phyloP scores from a whole-genome alignment of 2,797 vertebrate species.

The Euphonia xanthogaster region DNA sequence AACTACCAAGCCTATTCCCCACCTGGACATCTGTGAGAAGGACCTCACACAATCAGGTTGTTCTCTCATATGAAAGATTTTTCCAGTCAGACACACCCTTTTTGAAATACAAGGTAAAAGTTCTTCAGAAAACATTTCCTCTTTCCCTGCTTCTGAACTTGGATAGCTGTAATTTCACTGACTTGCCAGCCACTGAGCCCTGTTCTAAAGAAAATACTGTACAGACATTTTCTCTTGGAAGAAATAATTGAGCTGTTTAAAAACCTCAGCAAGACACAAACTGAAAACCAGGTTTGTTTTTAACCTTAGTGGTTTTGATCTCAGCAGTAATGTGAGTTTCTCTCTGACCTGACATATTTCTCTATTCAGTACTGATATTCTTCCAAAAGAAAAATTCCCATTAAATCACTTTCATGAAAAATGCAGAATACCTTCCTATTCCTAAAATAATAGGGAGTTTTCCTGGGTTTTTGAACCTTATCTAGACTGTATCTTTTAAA shows the following conservation, averaged over 20 bases:
- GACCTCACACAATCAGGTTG: conserved; percentile 35
- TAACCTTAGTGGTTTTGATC: not conserved
- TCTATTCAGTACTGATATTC: not conserved
- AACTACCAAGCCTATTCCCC: conserved; percentile 18
- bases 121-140: conserved; percentile 6
- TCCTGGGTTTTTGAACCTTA: not conserved
- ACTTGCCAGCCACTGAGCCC: not conserved
- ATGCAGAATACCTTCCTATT: not conserved
- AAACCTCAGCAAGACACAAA: not conserved
- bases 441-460: not conserved
- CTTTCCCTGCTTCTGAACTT: not conserved
- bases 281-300: not conserved
- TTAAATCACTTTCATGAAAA: not conserved
- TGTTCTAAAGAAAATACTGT: not conserved
- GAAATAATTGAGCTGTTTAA: not conserved
- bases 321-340: not conserved
- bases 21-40: conserved; percentile 13
- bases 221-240: not conserved
- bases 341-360: not conserved
- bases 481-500: not conserved
- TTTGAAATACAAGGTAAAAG: not conserved
- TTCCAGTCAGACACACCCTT: not conserved
- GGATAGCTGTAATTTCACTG: not conserved
- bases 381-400: not conserved
- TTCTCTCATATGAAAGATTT: not conserved